Evolutionary conservation across 64 coral and sea anemone species (phyloP).

Genomic region (Actinia equina): DNA sequence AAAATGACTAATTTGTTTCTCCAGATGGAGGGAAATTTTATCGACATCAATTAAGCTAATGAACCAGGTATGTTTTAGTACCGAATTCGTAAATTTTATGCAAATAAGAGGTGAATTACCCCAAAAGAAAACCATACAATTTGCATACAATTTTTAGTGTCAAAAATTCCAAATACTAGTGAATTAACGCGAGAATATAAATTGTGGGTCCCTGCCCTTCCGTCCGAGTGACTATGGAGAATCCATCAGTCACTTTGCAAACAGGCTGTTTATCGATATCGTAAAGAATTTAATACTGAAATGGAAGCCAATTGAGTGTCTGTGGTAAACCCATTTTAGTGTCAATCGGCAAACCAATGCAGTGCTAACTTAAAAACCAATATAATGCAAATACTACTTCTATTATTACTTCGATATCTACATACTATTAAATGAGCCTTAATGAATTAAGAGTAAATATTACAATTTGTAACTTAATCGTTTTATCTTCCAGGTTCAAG

Average conservation of each 20-base stretch:
- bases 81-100: no score
- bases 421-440: no score
- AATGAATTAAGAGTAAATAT: no score
- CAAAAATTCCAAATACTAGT: no score
- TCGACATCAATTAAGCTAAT: conserved; percentile 31
- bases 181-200: no score
- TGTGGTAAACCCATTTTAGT: background rate
- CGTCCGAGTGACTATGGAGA: background rate
- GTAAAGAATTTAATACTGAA: background rate
- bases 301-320: background rate
- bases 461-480: background rate
- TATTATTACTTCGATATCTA: no score
- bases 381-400: background rate
- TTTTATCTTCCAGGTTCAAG: conserved; percentile 10
- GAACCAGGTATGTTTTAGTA: conserved; percentile 2
- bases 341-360: background rate
- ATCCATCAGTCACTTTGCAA: background rate
- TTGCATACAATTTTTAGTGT: background rate
- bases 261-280: background rate
- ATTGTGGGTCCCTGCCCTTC: no score
- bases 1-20: background rate
- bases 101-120: no score
- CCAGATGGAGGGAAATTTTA: conserved; percentile 18
- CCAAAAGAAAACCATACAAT: no score
- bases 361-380: background rate